Evolutionary conservation across 2,888 invertebrate species (phyloP).

Genomic region (Lypha dubia): DNA sequence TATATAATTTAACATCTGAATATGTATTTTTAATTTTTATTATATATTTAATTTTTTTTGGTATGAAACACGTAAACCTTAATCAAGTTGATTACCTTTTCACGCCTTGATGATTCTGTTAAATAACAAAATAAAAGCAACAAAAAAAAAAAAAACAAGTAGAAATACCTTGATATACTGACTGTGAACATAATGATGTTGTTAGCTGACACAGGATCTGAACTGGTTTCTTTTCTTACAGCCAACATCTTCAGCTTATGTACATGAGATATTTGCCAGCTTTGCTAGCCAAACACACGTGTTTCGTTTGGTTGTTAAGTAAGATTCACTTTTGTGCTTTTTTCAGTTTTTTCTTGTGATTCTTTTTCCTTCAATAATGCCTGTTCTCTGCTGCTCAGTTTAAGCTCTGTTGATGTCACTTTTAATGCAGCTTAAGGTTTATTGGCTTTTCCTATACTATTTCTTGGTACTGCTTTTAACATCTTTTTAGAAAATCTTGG

Average conservation of each 20-base stretch:
- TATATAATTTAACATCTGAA: background rate
- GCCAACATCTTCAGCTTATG: slow-evolving; percentile 23
- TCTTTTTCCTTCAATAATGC: slow-evolving; percentile 52
- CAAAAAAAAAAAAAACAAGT: background rate
- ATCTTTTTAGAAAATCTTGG: slow-evolving; percentile 54
- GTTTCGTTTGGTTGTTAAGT: slow-evolving; percentile 73
- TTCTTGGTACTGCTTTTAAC: slow-evolving; percentile 57
- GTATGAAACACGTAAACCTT: background rate
- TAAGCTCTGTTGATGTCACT: slow-evolving; percentile 66
- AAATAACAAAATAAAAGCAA: too few species aligned
- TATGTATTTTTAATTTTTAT: background rate
- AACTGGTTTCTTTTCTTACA: slow-evolving; percentile 71
- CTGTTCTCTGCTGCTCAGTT: slow-evolving; percentile 57
- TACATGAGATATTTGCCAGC: slow-evolving; percentile 26
- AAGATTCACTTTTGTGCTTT: slow-evolving; percentile 79
- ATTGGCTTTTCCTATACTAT: slow-evolving; percentile 54
- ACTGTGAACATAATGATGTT: slow-evolving; percentile 41
- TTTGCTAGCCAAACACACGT: slow-evolving; percentile 56
- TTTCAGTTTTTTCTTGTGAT: background rate
- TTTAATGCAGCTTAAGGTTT: slow-evolving; percentile 73
- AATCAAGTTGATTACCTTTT: slow-evolving; percentile 50
- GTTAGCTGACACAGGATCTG: slow-evolving; percentile 62
- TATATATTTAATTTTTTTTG: too few species aligned
- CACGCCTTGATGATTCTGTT: slow-evolving; percentile 64
- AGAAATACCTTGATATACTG: slow-evolving; percentile 4